Evolutionary conservation across 1,140 invertebrate species (phyloP).

Genomic region (Gonioctena quinquepunctata): DNA sequence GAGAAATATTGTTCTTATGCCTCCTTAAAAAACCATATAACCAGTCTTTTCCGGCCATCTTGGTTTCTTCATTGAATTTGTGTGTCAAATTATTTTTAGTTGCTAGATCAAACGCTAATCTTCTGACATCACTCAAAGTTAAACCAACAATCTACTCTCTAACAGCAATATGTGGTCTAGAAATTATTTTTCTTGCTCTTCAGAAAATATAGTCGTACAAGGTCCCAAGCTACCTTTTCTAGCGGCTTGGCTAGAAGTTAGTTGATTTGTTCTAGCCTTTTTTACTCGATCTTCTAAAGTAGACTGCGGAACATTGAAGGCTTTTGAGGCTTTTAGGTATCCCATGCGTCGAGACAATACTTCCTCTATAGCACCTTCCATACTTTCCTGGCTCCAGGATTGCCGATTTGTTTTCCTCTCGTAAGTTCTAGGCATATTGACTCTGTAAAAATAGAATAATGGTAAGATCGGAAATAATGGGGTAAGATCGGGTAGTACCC

Average conservation of each 20-base stretch:
- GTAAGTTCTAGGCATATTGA: not conserved
- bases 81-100: slow-evolving; percentile 3
- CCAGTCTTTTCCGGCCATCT: slow-evolving; percentile 46
- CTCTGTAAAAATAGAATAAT: too few relatives aligned
- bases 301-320: not conserved
- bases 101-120: not conserved
- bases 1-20: slow-evolving; percentile 48
- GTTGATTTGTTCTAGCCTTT: not conserved
- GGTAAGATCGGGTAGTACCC: too few relatives aligned
- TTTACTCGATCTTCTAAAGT: not conserved
- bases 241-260: too few relatives aligned
- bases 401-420: not conserved
- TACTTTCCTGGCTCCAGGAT: not conserved
- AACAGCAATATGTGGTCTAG: not conserved
- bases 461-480: too few relatives aligned
- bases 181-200: not conserved
- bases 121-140: too few relatives aligned
- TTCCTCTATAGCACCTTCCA: not conserved
- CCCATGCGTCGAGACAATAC: not conserved
- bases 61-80: slow-evolving; percentile 4
- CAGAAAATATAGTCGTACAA: not conserved
- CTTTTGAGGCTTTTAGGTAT: not conserved
- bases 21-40: slow-evolving; percentile 46
- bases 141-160: not conserved
- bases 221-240: not conserved